Conservation (phyloP, 1,140 invertebrate genomes). For the Anoplophora glabripennis region DNA sequence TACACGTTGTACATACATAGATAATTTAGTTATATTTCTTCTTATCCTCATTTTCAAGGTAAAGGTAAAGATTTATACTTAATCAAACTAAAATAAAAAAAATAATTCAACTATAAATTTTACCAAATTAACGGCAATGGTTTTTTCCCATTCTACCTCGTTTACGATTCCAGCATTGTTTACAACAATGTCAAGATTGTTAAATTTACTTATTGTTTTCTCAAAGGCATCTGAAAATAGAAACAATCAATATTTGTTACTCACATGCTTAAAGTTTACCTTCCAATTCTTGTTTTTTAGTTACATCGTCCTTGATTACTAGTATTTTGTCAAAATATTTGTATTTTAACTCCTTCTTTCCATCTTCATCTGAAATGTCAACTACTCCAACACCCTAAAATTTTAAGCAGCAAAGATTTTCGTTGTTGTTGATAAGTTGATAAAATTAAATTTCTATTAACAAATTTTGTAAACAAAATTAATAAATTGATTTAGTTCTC, state of each 20-base stretch:
- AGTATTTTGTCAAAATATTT: constrained; percentile 34
- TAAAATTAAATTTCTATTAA: too few species aligned
- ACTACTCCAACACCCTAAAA: constrained; percentile 39
- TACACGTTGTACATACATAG: too few species aligned
- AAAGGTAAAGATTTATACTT: constrained; percentile 15
- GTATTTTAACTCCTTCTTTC: constrained; percentile 21
- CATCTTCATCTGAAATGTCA: constrained; percentile 29
- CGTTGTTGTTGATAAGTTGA: too few species aligned
- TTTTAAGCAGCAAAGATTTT: too few species aligned
- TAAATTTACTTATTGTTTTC: constrained; percentile 31
- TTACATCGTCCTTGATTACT: constrained; percentile 31
- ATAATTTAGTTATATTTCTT: too few species aligned
- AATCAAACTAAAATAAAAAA: constrained; percentile 54
- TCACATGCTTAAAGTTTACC: constrained; percentile 18
- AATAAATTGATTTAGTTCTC: too few species aligned
- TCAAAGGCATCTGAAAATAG: constrained; percentile 30
- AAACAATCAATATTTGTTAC: background rate
- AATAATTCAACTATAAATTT: constrained; percentile 46
- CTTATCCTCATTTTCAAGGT: background rate
- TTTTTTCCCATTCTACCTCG: constrained; percentile 50
- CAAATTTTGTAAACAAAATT: too few species aligned
- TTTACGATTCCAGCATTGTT: constrained; percentile 55
- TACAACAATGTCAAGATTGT: constrained; percentile 51
- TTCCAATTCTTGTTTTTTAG: constrained; percentile 28
- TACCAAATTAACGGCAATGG: constrained; percentile 53